These are phyloP conservation scores for Apamea crenata DNA, from an alignment of 2,888 invertebrate species.

Conservation along the genomic window DNA sequence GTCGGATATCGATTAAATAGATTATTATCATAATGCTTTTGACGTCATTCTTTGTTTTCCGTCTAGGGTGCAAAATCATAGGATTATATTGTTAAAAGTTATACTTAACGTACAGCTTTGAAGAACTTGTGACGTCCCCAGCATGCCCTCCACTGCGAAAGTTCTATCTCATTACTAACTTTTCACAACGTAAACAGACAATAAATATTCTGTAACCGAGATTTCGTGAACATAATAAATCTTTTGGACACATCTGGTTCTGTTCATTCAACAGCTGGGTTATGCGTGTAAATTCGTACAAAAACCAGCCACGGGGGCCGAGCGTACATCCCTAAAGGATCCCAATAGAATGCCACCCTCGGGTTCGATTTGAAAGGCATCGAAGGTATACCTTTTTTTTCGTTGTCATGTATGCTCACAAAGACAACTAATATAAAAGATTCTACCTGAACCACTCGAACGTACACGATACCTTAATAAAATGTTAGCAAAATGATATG, in stretches of 20 bases:
- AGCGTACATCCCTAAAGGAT: conserved; percentile 69
- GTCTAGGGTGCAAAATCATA: conserved; percentile 14
- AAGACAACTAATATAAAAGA: conserved; percentile 69
- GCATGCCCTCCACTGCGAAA: conserved; percentile 15
- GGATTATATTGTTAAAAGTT: conserved; percentile 35
- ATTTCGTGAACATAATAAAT: conserved; percentile 64
- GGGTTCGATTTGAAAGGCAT: conserved; percentile 73
- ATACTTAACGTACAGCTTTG: background rate
- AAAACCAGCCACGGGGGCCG: conserved; percentile 68
- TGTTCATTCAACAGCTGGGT: conserved; percentile 77
- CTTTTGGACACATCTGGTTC: conserved; percentile 76
- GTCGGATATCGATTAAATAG: conserved; percentile 41
- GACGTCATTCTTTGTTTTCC: conserved; percentile 15
- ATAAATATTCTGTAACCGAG: conserved; percentile 53
- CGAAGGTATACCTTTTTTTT: conserved; percentile 69
- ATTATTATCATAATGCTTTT: conserved; percentile 27
- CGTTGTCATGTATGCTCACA: conserved; percentile 70
- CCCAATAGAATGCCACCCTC: conserved; percentile 76
- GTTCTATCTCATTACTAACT: conserved; percentile 54
- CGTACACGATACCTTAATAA: conserved; percentile 59
- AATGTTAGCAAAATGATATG: conserved; percentile 62
- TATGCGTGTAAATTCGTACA: conserved; percentile 68
- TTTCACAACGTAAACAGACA: conserved; percentile 47
- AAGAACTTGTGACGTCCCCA: conserved; percentile 3
- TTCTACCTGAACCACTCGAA: conserved; percentile 73